Base-by-base conservation (phyloP, 2,797 vertebrate genomes). In the Argya squamiceps region DNA sequence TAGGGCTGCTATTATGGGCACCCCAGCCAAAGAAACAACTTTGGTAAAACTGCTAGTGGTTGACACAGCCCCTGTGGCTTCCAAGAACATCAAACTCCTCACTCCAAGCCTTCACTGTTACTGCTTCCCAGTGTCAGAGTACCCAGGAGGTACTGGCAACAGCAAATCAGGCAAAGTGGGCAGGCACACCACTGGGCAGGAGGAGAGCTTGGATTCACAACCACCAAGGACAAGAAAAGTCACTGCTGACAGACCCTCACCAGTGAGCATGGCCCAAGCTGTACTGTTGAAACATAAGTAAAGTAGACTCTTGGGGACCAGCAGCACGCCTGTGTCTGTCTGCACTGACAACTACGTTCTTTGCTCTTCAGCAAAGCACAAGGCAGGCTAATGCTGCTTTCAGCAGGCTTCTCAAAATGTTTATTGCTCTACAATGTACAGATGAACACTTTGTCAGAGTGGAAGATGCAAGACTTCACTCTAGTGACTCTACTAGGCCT, bases 281-380 rank as follows among this genome's bases (percentile, higher is more conserved):
- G 74, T 12, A 29, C 19, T 30, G 41, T 2, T 64, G 60, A 64
- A 81, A 53, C 14, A 1, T 2, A 29, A 59, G 21, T n/a, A 62
- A 88, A 77, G 10, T 29, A 77, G 69, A 37, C 34, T 69, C 46
- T 18, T 32, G 41, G 70, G 55, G 44, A 93, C 41, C 62, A 67
- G 59, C 44, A 73, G 49, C 47, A 43, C 0, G 11, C 34, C 3
- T 56, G 11, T 27, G 47, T 49, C 78, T 84, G 81, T 91, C 68
- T 63, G 49, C 78, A 49, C 12, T 49, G 46, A 80, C 27, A 85
- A 32, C 29, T 22, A 46, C 0, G 9, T 44, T 70, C 86, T 89
- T 49, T 74, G 84, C 88, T 83, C 44, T 85, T 81, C 80, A 84
- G 80, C 80, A 79, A 92, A 95, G 80, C 62, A 82, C 47, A 20